Evolutionary conservation across 2,113 vertebrate species (phyloP).

Genomic region (Procavia capensis): DNA sequence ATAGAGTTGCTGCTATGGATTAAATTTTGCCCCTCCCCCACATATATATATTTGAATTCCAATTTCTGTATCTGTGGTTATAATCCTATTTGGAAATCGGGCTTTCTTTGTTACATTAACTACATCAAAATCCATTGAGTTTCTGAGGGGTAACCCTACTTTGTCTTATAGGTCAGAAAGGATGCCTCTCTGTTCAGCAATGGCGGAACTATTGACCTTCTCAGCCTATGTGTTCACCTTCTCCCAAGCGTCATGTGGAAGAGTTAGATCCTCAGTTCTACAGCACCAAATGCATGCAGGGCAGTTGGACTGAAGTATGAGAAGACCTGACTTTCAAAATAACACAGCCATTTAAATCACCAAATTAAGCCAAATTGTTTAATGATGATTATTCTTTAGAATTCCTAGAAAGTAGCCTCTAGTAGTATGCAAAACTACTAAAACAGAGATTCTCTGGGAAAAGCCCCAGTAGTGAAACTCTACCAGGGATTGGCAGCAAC

Average conservation of each 20-base stretch:
- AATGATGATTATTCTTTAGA: background rate
- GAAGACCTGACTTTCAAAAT: background rate
- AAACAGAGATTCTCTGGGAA: background rate
- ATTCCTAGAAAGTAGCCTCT: conserved; percentile 52
- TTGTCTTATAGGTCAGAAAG: too few species aligned
- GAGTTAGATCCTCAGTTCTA: background rate
- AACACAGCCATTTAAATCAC: background rate
- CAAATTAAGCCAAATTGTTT: background rate
- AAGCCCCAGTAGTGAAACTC: background rate
- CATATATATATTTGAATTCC: too few species aligned
- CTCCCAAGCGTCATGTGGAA: background rate
- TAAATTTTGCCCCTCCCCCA: too few species aligned
- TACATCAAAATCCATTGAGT: too few species aligned
- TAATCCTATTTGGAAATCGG: too few species aligned
- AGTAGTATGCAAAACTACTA: background rate
- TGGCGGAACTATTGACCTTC: background rate
- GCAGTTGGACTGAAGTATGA: background rate
- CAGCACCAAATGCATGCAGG: background rate
- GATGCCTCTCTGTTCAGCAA: background rate
- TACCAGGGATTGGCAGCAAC: conserved; percentile 42
- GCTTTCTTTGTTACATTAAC: too few species aligned
- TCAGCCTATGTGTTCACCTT: background rate
- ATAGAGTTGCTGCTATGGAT: too few species aligned
- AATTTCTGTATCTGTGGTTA: too few species aligned
- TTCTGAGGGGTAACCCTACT: too few species aligned